These are phyloP conservation scores for Dissostichus mawsoni DNA, from an alignment of 2,113 vertebrate species.

Conservation along the genomic window DNA sequence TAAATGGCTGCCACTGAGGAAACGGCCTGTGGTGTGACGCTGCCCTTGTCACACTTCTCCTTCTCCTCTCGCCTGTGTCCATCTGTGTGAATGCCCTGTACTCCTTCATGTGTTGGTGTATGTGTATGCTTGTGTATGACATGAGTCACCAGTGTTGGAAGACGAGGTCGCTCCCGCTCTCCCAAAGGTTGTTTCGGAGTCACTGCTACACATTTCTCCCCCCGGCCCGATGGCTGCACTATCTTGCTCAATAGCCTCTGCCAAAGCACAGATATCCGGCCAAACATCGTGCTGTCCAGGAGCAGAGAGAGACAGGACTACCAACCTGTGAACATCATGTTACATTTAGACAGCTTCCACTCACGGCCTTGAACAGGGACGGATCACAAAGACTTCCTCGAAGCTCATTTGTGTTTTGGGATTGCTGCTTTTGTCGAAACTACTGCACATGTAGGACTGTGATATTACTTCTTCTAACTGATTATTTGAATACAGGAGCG, in stretches of 20 bases:
- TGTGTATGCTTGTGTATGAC: constrained; percentile 33
- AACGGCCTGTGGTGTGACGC: constrained; percentile 39
- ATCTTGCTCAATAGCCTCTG: constrained; percentile 50
- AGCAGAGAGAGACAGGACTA: constrained; percentile 14
- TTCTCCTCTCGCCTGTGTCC: constrained; percentile 13
- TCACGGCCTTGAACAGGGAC: constrained; percentile 16
- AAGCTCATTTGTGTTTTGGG: constrained; percentile 28
- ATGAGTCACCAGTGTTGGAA: constrained; percentile 65
- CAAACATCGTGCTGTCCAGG: constrained; percentile 57
- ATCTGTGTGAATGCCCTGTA: constrained; percentile 37
- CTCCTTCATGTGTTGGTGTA: constrained; percentile 19
- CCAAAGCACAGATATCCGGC: constrained; percentile 20
- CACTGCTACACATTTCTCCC: constrained; percentile 58
- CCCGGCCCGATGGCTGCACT: constrained; percentile 2
- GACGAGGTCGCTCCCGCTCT: constrained; percentile 52
- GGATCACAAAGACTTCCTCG: background rate
- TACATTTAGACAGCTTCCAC: constrained; percentile 46
- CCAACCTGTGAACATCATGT: constrained; percentile 31
- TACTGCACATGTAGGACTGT: constrained; percentile 23
- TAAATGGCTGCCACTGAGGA: constrained; percentile 49
- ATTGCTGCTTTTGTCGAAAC: constrained; percentile 40
- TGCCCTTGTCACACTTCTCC: constrained; percentile 48
- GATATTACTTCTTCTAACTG: constrained; percentile 36
- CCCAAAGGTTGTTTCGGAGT: constrained; percentile 54
- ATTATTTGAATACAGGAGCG: constrained; percentile 84